Conservation (phyloP, 2,113 vertebrate genomes). For the Brevimyrus niger region DNA sequence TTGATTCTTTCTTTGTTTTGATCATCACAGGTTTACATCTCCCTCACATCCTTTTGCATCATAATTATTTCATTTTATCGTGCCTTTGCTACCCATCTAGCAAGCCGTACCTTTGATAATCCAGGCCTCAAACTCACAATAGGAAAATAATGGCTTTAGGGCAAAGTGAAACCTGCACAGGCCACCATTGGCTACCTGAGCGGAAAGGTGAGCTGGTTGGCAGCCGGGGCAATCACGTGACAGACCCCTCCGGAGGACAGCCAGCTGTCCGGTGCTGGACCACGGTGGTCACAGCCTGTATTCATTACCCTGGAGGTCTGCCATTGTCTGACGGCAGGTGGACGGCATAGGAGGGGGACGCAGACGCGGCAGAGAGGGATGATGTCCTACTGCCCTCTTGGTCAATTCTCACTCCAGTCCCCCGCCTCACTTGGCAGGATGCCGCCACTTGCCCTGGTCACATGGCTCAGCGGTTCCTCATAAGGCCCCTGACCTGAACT, state of each 20-base stretch:
- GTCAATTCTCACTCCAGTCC: background rate
- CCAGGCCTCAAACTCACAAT: background rate
- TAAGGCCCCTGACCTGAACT: background rate
- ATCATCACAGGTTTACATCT: slow-evolving; percentile 2
- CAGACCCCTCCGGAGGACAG: background rate
- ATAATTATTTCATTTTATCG: background rate
- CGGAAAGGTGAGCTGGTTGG: background rate
- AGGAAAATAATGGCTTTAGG: background rate
- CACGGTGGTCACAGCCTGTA: background rate
- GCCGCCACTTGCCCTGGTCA: background rate
- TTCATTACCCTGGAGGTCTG: background rate
- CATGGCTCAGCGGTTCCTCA: background rate
- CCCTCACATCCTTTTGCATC: background rate
- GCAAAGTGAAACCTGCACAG: background rate
- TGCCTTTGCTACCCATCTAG: background rate
- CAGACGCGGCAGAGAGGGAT: background rate
- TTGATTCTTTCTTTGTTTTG: background rate
- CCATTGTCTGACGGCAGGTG: background rate
- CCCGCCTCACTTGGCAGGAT: background rate
- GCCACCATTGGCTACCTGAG: background rate
- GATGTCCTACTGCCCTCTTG: background rate
- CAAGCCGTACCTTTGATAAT: too few relatives aligned
- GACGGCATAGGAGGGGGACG: background rate
- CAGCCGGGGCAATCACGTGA: background rate
- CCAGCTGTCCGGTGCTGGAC: background rate